Evolutionary conservation across 2,113 vertebrate species (phyloP), one percentile per base, ranked within the genome.

Genomic region (Vidua chalybeata): DNA sequence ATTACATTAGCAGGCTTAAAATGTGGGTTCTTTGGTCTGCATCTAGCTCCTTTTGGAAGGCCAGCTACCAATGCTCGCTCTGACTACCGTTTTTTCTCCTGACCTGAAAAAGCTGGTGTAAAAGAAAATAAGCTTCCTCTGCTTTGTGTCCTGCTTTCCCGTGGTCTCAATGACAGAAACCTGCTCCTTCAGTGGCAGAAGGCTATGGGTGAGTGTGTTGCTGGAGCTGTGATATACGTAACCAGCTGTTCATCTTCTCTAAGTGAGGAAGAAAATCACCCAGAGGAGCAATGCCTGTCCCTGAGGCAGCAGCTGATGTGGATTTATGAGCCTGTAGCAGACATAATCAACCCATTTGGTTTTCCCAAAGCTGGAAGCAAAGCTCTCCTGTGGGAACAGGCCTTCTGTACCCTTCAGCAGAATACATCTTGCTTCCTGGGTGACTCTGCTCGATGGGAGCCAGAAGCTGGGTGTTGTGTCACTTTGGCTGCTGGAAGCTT

Each of bases 211-310:
- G 52, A 77, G 76, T 68, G 87, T 82, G 61, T 72, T 94, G 62
- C 81, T 14, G 7, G 81, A 52, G 74, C 78, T 68, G 73, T 78
- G 87, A 79, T 68, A 84, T 6, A 80, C 1, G 0, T 86, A 76
- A 86, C 71, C 90, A 93, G 92, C 85, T 91, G 92, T 91, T 95
- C 92, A 75, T 95, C 87, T 83, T 82, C 78, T 82, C 62, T 89
- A 95, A 93, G 66, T 68, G 66, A 37, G 68, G 78, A 68, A 68
- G 58, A 85, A 93, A 90, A 87, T 73, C 82, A 83, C 94, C 71
- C 75, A 68, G 71, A 90, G 90, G 90, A 95, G 66, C 84, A 66
- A 54, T 86, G 96, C 24, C 73, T 87, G 52, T 92, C 87, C 84
- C 85, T n/a, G 45, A 95, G 89, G 72, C 73, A 84, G 86, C 63